A percentile compares a stretch with the other conserved stretches of the same genome.
These are phyloP conservation scores for Aleiodes testaceus DNA, from an alignment of 2,888 invertebrate species.

Conservation along the genomic window DNA sequence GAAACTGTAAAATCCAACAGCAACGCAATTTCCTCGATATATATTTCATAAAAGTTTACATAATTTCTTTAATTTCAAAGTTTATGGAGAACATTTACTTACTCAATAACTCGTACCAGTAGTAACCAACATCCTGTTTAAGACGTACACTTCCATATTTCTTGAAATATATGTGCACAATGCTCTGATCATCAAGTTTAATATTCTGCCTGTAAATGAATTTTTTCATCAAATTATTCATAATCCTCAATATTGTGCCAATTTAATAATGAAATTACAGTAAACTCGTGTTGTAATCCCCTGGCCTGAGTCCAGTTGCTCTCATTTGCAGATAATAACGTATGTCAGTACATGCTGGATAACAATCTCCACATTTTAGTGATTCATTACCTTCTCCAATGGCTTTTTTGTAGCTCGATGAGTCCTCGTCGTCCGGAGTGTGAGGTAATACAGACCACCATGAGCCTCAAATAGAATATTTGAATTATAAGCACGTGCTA, in stretches of 20 bases:
- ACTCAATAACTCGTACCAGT: slow-evolving; percentile 71
- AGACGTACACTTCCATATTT: slow-evolving; percentile 61
- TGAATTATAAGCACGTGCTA: too few species aligned
- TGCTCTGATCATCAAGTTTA: not conserved
- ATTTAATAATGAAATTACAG: slow-evolving; percentile 48
- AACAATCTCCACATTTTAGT: slow-evolving; percentile 59
- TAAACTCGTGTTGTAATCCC: slow-evolving; percentile 47
- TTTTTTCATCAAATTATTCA: slow-evolving; percentile 10
- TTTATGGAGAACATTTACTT: slow-evolving; percentile 52
- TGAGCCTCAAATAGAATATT: slow-evolving; percentile 66
- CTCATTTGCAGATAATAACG: slow-evolving; percentile 53
- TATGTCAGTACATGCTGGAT: slow-evolving; percentile 61
- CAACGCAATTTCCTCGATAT: slow-evolving; percentile 39
- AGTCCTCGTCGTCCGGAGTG: slow-evolving; percentile 31
- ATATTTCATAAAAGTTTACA: not conserved
- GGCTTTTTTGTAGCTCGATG: slow-evolving; percentile 29
- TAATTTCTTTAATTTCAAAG: not conserved
- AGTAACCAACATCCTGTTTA: slow-evolving; percentile 64
- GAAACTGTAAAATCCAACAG: too few species aligned
- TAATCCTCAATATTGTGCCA: not conserved
- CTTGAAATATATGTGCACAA: slow-evolving; percentile 66
- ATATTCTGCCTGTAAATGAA: not conserved
- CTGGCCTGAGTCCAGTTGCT: slow-evolving; percentile 43
- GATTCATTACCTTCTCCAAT: slow-evolving; percentile 41
- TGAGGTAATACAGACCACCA: slow-evolving; percentile 73